A percentile compares a stretch with the other conserved stretches of the same genome.
Conservation (phyloP, 2,888 invertebrate genomes). For the Rotaria magnacalcarata region DNA sequence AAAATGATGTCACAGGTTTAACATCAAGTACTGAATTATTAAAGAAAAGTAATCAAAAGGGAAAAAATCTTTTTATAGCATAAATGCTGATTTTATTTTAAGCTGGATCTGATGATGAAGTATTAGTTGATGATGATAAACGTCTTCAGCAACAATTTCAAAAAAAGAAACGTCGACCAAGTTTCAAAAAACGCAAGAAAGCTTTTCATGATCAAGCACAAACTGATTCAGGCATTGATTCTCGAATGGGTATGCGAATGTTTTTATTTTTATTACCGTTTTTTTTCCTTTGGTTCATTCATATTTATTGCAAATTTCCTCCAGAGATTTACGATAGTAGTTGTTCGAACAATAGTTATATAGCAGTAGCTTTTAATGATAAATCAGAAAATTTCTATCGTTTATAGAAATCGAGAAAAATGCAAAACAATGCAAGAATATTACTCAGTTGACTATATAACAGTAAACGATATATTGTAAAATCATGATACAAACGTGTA, state of each 20-base stretch:
- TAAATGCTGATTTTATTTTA: background rate
- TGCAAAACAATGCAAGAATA: too few species aligned
- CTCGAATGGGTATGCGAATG: background rate
- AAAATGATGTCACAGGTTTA: conserved; percentile 6
- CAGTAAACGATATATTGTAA: too few species aligned
- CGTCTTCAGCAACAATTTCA: background rate
- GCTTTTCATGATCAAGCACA: conserved; percentile 28
- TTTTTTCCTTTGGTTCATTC: background rate
- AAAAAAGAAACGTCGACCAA: conserved; percentile 32
- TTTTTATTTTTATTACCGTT: background rate
- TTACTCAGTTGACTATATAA: too few species aligned
- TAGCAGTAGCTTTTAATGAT: too few species aligned
- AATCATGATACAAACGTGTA: too few species aligned
- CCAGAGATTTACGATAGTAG: background rate
- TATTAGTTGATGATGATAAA: background rate
- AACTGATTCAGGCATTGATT: conserved; percentile 30
- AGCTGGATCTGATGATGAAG: conserved; percentile 30
- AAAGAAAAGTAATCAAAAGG: background rate
- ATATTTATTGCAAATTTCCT: background rate
- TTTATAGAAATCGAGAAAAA: too few species aligned
- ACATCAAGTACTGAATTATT: conserved; percentile 2
- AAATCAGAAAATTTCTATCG: too few species aligned
- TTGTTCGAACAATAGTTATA: too few species aligned
- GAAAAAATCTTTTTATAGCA: too few species aligned
- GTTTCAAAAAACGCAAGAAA: conserved; percentile 30